Percentiles rank a stretch among this genome's conserved stretches.
These are phyloP conservation scores for Montipora capricornis DNA, from an alignment of 64 coral and sea anemone genomes.

Conservation along the genomic window DNA sequence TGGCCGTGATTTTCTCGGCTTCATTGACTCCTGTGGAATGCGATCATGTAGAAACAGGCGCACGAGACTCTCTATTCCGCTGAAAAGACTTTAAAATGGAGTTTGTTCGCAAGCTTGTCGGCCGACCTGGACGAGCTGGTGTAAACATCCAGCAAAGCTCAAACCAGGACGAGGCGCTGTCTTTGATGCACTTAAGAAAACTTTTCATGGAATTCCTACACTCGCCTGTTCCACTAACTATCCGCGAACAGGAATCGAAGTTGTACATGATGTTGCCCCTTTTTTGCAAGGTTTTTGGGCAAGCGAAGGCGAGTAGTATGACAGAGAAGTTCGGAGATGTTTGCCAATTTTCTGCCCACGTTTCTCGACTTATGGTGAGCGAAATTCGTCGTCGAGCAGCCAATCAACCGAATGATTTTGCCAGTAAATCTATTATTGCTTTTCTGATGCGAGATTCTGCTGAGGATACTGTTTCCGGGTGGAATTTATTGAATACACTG, in stretches of 20 bases:
- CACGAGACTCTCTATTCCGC: not conserved
- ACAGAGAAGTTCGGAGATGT: constrained; percentile 96
- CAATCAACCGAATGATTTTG: constrained; percentile 81
- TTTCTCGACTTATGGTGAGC: constrained; percentile 94
- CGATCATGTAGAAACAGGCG: not conserved
- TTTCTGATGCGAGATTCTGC: constrained; percentile 82
- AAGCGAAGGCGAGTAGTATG: constrained; percentile 78
- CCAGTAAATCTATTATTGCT: constrained; percentile 88
- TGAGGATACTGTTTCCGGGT: constrained; percentile 86
- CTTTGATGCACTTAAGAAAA: constrained; percentile 91
- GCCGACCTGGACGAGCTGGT: constrained; percentile 44
- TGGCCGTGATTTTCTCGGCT: not conserved
- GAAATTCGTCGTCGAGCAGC: constrained; percentile 87
- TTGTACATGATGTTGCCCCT: constrained; percentile 95
- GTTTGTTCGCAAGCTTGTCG: constrained; percentile 82
- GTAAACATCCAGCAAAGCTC: constrained; percentile 77
- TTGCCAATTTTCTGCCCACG: constrained; percentile 94
- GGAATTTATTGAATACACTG: constrained; percentile 83
- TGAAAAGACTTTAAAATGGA: constrained; percentile 65
- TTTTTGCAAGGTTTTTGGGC: constrained; percentile 94
- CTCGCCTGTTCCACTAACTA: constrained; percentile 90
- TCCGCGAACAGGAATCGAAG: constrained; percentile 92
- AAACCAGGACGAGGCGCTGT: constrained; percentile 89
- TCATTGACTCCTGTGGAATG: constrained; percentile 1
- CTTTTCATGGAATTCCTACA: constrained; percentile 99